Evolutionary conservation across 2,888 invertebrate species (phyloP).

Genomic region (Trichogramma dendrolimi): DNA sequence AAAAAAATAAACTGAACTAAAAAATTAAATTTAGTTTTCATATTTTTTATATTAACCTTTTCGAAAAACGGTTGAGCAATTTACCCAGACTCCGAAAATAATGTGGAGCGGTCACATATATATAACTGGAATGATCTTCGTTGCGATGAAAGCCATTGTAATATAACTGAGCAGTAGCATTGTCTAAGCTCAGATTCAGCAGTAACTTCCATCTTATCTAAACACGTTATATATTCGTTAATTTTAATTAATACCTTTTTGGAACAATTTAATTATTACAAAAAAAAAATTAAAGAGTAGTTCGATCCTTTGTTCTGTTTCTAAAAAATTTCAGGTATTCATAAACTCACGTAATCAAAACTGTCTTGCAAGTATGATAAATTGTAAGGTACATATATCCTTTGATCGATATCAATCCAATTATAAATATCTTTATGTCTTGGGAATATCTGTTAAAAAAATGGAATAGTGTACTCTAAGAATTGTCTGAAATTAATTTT

Average conservation of each 20-base stretch:
- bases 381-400: conserved; percentile 49
- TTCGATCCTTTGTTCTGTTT: background rate
- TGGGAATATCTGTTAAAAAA: conserved; percentile 46
- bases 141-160: conserved; percentile 32
- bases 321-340: conserved; percentile 11
- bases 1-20: too few species aligned
- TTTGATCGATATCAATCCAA: conserved; percentile 50
- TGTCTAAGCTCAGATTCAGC: conserved; percentile 42
- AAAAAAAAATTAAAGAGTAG: too few species aligned
- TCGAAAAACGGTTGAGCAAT: conserved; percentile 48
- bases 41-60: conserved; percentile 39
- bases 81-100: conserved; percentile 47
- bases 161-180: conserved; percentile 38
- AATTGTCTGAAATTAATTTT: background rate
- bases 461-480: conserved; percentile 11
- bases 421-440: conserved; percentile 51
- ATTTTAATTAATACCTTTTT: conserved; percentile 12
- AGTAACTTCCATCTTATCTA: conserved; percentile 50
- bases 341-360: conserved; percentile 52
- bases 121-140: conserved; percentile 43
- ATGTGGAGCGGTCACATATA: conserved; percentile 48
- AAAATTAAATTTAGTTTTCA: too few species aligned
- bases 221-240: conserved; percentile 36
- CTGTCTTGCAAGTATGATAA: conserved; percentile 51
- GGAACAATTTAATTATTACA: too few species aligned